These are phyloP conservation scores for Helicoverpa armigera DNA, from an alignment of 1,140 invertebrate species.

Conservation along the genomic window DNA sequence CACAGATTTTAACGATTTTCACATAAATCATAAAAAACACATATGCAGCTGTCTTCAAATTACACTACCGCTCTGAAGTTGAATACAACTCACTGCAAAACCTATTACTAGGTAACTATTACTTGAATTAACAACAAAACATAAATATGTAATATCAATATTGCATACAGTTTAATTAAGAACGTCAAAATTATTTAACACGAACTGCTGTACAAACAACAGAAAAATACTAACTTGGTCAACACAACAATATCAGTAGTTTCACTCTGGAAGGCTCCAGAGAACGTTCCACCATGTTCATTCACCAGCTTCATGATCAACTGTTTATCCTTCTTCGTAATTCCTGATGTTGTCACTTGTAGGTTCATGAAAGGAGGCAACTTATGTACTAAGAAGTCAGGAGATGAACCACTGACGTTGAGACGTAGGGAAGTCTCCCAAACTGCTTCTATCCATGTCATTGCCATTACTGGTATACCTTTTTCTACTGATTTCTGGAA, in stretches of 20 bases:
- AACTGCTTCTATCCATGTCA: slow-evolving; percentile 92
- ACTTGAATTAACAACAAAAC: too few species aligned
- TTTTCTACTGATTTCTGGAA: slow-evolving; percentile 90
- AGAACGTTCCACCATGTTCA: slow-evolving; percentile 90
- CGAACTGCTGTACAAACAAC: too few species aligned
- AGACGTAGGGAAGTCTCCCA: slow-evolving; percentile 91
- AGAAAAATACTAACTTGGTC: slow-evolving; percentile 80
- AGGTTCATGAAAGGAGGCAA: slow-evolving; percentile 94
- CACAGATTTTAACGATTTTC: too few species aligned
- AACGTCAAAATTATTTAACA: too few species aligned
- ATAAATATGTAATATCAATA: too few species aligned
- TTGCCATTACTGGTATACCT: slow-evolving; percentile 91
- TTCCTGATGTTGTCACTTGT: slow-evolving; percentile 92
- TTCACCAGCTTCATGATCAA: slow-evolving; percentile 91
- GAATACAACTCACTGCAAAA: too few species aligned
- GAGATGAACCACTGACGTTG: slow-evolving; percentile 89
- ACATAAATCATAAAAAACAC: too few species aligned
- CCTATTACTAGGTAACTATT: too few species aligned
- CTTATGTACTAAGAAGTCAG: slow-evolving; percentile 89
- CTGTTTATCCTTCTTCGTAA: slow-evolving; percentile 89
- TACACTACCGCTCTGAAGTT: too few species aligned
- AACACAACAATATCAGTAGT: slow-evolving; percentile 86
- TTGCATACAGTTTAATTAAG: too few species aligned
- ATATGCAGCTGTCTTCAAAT: too few species aligned
- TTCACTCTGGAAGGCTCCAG: slow-evolving; percentile 85